A percentile compares a stretch with the other conserved stretches of the same genome.
These are phyloP conservation scores for human (Homo sapiens) DNA, from an alignment of 2,113 vertebrate species.

Conservation along the genomic window DNA sequence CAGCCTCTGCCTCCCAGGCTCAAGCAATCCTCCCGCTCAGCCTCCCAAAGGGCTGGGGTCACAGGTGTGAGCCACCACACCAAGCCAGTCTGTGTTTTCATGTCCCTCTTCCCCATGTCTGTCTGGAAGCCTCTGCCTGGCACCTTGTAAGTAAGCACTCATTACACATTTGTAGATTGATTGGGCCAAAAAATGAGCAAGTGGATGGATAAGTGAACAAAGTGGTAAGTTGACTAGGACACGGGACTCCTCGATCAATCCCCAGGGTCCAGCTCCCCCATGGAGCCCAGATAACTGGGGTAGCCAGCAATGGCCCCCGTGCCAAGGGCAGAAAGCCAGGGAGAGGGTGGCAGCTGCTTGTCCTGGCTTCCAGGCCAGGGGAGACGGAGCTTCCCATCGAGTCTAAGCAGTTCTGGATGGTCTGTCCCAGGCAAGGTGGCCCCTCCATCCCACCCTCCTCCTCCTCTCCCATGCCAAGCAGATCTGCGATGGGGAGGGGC, in stretches of 20 bases:
- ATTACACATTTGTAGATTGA: background rate
- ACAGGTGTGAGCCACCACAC: too few species aligned
- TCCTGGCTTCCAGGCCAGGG: background rate
- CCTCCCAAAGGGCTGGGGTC: too few species aligned
- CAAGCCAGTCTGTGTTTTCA: background rate
- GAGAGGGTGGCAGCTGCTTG: background rate
- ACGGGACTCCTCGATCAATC: fast-evolving
- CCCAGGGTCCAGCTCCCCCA: background rate
- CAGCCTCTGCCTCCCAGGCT: too few species aligned
- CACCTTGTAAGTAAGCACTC: background rate
- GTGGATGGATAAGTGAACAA: background rate
- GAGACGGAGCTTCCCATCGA: background rate
- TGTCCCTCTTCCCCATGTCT: background rate
- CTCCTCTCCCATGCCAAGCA: background rate
- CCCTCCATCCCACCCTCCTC: background rate
- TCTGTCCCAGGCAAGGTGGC: background rate
- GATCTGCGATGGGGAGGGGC: fast-evolving
- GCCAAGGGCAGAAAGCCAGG: background rate
- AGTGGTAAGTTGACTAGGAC: background rate
- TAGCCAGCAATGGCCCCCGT: background rate
- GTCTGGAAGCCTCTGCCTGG: background rate
- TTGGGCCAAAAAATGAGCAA: background rate
- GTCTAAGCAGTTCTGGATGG: background rate
- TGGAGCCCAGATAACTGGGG: background rate
- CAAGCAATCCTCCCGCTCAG: too few species aligned